phyloP scores from a whole-genome alignment of 2,888 invertebrate genomes.

The Lumbricus terrestris region DNA sequence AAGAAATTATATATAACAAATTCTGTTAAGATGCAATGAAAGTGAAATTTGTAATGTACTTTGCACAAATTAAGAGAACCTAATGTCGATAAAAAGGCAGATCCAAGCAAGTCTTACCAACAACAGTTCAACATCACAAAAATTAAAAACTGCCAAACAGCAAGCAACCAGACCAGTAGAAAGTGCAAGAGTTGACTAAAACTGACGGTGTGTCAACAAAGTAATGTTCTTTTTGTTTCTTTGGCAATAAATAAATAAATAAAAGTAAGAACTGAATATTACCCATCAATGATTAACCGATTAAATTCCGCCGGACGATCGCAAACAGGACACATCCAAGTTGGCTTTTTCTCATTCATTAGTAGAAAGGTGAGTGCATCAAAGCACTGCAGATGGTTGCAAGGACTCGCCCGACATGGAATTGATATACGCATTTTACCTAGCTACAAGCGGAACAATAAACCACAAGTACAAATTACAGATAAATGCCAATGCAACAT shows the following conservation, averaged over 20 bases:
- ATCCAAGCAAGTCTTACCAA: not conserved
- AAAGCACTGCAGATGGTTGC: conserved; percentile 95
- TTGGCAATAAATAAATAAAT: no score
- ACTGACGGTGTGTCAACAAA: not conserved
- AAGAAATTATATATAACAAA: not conserved
- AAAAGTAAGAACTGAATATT: conserved; percentile 31
- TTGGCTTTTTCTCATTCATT: conserved; percentile 98
- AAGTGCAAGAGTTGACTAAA: not conserved
- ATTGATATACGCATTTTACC: conserved; percentile 67
- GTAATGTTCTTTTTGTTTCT: no score
- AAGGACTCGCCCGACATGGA: conserved; percentile 86
- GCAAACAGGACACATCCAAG: conserved; percentile 98
- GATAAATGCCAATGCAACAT: not conserved
- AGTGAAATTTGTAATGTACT: not conserved
- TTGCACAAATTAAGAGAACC: no score
- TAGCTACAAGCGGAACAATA: conserved; percentile 49
- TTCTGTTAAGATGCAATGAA: not conserved
- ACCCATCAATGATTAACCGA: conserved; percentile 91
- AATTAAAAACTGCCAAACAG: not conserved
- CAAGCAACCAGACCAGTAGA: not conserved
- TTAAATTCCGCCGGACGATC: conserved; percentile 87
- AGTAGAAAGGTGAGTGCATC: conserved; percentile 90
- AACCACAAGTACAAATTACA: not conserved
- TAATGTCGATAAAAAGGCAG: not conserved
- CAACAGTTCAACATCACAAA: not conserved